Evolutionary conservation across 2,113 vertebrate genomes (phyloP), one percentile per base, ranked within the genome.

Genomic region (Chauna torquata): DNA sequence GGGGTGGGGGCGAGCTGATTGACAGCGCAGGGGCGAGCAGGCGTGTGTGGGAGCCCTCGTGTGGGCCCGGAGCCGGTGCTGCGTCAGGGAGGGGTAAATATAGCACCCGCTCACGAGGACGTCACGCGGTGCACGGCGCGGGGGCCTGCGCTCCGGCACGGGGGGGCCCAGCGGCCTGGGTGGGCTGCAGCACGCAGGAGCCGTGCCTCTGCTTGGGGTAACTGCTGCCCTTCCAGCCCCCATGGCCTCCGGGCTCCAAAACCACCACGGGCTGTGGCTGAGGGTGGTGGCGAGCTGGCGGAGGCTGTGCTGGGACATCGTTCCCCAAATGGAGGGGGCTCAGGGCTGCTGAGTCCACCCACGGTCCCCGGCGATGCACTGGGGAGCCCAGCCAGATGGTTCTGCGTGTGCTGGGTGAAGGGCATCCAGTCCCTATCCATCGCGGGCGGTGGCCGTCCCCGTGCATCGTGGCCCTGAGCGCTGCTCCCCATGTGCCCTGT

Each of bases 41-140:
- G 91, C 79, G 42, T 28, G 91, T 25, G 96, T 95, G 94, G 96
- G 96, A 87, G 81, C 72, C 72, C 93, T 36, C 1, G 50, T 11
- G 92, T 86, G 94, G 94, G 95, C 95, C 81, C 2, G 0, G 77
- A 89, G 92, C 92, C 6, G 69, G 16, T 52, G 95, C 92, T 92
- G 77, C 72, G 81, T 91, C 95, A 96, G 87, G 58, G 90, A 89
- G 87, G 85, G 90, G 91, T 91, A 92, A 97, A 96, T 96, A 72
- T 91, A 95, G 96, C 91, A 52, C 79, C 88, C 10, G 82, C 90
- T 94, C 89, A 70, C 13, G 24, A 17, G 91, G 49, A 58, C 18
- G 13, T 36, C 88, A 88, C 47, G 23, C 25, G 71, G 52, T 5
- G 40, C 71, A 14, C 7, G 4, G 82, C 3, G 30, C 36, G 14